phyloP scores from a whole-genome alignment of 2,113 vertebrate species.

The Centropus bengalensis region DNA sequence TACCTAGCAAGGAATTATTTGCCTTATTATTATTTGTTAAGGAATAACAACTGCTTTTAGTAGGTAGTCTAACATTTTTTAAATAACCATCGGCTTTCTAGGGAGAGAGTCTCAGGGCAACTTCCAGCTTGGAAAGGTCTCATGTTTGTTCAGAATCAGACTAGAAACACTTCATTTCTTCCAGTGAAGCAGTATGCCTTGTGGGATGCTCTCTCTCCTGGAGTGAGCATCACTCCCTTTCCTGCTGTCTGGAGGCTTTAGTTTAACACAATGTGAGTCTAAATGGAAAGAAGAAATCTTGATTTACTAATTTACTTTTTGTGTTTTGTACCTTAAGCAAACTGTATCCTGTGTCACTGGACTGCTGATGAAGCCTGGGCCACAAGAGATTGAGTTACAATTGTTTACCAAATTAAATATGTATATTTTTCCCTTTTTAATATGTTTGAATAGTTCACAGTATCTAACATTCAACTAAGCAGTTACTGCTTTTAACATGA shows the following conservation, averaged over 20 bases:
- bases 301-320: background rate
- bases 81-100: background rate
- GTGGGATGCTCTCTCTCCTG: background rate
- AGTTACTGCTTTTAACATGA: background rate
- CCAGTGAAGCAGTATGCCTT: background rate
- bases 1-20: background rate
- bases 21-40: background rate
- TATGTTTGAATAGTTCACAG: background rate
- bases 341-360: background rate
- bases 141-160: background rate
- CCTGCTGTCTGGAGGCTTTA: background rate
- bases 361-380: background rate
- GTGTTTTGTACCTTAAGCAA: background rate
- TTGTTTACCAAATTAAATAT: background rate
- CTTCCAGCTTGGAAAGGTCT: background rate
- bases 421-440: background rate
- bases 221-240: background rate
- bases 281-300: background rate
- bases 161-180: background rate
- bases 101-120: background rate
- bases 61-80: background rate
- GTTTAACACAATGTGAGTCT: background rate
- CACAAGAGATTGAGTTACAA: background rate
- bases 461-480: conserved; percentile 13
- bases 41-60: background rate